phyloP scores from a whole-genome alignment of 1,140 invertebrate species.

The Bilobella aurantiaca region DNA sequence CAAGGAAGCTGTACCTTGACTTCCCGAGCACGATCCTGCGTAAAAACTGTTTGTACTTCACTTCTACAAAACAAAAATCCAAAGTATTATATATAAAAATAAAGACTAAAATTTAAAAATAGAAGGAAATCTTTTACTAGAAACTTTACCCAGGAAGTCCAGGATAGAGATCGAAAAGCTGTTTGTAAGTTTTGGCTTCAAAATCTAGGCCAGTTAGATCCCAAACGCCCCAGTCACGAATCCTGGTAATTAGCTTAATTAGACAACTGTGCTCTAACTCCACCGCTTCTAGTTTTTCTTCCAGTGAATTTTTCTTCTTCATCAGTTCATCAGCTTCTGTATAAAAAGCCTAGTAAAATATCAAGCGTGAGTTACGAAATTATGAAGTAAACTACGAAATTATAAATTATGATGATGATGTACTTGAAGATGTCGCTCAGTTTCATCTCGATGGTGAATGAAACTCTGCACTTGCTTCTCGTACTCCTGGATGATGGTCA shows the following conservation, averaged over 20 bases:
- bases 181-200: conserved; percentile 18
- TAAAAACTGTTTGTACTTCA: conserved; percentile 32
- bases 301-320: conserved; percentile 4
- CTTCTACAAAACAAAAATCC: conserved; percentile 19
- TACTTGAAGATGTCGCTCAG: not conserved
- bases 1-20: conserved; percentile 7
- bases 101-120: no score
- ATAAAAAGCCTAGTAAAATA: not conserved
- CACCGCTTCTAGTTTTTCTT: conserved; percentile 8
- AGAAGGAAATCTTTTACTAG: not conserved
- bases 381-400: not conserved
- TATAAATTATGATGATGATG: not conserved
- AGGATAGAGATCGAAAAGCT: conserved; percentile 30
- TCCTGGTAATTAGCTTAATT: conserved; percentile 12
- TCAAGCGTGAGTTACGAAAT: not conserved
- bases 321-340: conserved; percentile 8
- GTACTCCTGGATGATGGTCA: conserved; percentile 28
- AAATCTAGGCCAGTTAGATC: conserved; percentile 26
- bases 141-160: conserved; percentile 19
- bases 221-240: conserved; percentile 30
- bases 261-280: conserved; percentile 23
- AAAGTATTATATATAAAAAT: not conserved
- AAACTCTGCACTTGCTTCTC: conserved; percentile 23
- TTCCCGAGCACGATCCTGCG: conserved; percentile 10
- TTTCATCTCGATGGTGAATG: not conserved